Percentiles rank a stretch among this genome's conserved stretches.
phyloP scores from a whole-genome alignment of 2,797 vertebrate genomes.

The Lepus townsendii region DNA sequence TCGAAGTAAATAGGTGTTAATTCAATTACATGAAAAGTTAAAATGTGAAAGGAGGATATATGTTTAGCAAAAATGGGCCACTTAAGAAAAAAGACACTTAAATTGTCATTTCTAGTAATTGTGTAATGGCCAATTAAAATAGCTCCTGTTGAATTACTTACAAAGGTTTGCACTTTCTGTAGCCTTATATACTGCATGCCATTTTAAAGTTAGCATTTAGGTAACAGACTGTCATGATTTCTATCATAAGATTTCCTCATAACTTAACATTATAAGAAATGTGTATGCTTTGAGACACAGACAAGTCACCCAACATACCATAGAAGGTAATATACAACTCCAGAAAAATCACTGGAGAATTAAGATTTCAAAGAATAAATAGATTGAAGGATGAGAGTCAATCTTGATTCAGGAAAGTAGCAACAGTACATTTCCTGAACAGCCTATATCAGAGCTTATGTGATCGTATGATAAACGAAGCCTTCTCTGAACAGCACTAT shows the following conservation, averaged over 20 bases:
- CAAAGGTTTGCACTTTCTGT: not conserved
- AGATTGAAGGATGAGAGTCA: not conserved
- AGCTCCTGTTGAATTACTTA: not conserved
- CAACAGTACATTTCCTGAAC: conserved; percentile 23
- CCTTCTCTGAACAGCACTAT: conserved; percentile 7
- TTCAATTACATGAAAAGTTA: conserved; percentile 13
- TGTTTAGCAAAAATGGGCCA: not conserved
- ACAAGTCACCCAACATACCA: not conserved
- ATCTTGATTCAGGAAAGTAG: conserved; percentile 51
- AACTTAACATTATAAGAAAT: not conserved
- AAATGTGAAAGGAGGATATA: not conserved
- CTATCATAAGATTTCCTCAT: not conserved
- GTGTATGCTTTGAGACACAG: not conserved
- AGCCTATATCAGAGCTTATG: not conserved
- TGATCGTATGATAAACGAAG: not conserved
- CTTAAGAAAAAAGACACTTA: not conserved
- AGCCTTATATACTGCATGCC: not conserved
- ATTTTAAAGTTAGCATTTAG: not conserved
- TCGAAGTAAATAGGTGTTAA: not conserved
- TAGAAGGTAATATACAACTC: not conserved
- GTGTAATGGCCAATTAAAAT: not conserved
- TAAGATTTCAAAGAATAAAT: not conserved
- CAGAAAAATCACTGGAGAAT: not conserved
- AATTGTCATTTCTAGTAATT: conserved; percentile 2
- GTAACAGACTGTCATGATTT: not conserved